These are phyloP conservation scores for Nanger granti DNA, from an alignment of 2,113 vertebrate genomes.

Conservation along the genomic window DNA sequence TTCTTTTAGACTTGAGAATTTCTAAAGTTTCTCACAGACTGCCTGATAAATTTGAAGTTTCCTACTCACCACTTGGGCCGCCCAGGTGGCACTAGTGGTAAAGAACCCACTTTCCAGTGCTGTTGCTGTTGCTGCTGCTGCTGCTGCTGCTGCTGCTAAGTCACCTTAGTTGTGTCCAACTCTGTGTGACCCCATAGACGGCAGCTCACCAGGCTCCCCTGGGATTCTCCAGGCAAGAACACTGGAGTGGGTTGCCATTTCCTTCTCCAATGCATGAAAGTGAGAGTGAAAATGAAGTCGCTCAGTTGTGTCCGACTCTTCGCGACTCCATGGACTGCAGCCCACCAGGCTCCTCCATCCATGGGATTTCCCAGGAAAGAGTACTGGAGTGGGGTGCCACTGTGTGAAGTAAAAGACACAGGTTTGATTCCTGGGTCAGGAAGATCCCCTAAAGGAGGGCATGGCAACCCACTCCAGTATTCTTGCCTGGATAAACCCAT, in stretches of 20 bases:
- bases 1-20: not conserved
- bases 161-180: too few relatives aligned
- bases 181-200: rapidly evolving
- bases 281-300: too few relatives aligned
- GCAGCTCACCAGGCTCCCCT: too few relatives aligned
- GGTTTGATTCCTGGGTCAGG: not conserved
- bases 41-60: not conserved
- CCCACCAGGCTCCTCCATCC: too few relatives aligned
- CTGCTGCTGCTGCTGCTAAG: not conserved
- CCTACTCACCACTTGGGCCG: not conserved
- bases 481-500: not conserved
- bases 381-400: too few relatives aligned
- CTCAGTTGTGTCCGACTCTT: too few relatives aligned
- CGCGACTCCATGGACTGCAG: too few relatives aligned
- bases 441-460: not conserved
- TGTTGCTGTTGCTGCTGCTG: too few relatives aligned
- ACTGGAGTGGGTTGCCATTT: too few relatives aligned
- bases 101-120: not conserved
- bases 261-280: too few relatives aligned
- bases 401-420: not conserved
- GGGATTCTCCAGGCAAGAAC: not conserved
- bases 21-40: not conserved
- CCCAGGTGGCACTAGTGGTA: not conserved
- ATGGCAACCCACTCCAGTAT: not conserved
- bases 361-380: too few relatives aligned